Evolutionary conservation across 2,797 vertebrate genomes (phyloP), one percentile per base, ranked within the genome.

Genomic region (Acanthurus leucopareius): DNA sequence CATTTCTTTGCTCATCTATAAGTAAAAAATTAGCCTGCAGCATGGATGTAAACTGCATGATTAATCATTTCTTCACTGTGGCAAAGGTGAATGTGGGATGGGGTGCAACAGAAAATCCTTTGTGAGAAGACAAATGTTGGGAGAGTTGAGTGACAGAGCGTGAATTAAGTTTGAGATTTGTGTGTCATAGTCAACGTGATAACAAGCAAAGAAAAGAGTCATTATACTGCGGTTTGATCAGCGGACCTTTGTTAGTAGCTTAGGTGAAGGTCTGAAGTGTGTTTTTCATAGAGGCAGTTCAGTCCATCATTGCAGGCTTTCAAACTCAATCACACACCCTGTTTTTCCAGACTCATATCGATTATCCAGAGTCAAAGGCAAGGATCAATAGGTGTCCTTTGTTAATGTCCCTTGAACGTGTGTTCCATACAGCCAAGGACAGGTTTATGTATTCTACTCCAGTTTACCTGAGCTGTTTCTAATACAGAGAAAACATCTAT

Each of bases 361-460:
- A 87, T 80, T 73, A 63, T 79, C 10, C 60, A 58, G n/a, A 75
- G 52, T 56, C 59, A 77, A 67, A 73, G 60, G 60, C 42, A 70
- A 51, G 7, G 40, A 80, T 85, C 76, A 14, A 75, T 61, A 64
- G 20, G 19, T 69, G 20, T 69, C 38, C 38, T 78, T 83, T 79
- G 49, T 86, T 40, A 65, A 28, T 70, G 25, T 40, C 40, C 28
- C 40, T 40, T 40, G 40, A 40, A 40, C 40, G 40, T 40, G 40
- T 40, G 40, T 40, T 10, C 40, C 40, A 40, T 40, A 40, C 40
- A 40, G 40, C 8, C 10, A 68, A 81, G 73, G 67, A 73, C 54
- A 56, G 13, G 1, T 40, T 40, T 40, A 40, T 40, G 40, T 3
- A 40, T 40, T 8, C 40, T 40, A 10, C 40, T 40, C 40, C 40